phyloP scores from a whole-genome alignment of 2,797 vertebrate genomes.

The Dendrocincla fuliginosa region DNA sequence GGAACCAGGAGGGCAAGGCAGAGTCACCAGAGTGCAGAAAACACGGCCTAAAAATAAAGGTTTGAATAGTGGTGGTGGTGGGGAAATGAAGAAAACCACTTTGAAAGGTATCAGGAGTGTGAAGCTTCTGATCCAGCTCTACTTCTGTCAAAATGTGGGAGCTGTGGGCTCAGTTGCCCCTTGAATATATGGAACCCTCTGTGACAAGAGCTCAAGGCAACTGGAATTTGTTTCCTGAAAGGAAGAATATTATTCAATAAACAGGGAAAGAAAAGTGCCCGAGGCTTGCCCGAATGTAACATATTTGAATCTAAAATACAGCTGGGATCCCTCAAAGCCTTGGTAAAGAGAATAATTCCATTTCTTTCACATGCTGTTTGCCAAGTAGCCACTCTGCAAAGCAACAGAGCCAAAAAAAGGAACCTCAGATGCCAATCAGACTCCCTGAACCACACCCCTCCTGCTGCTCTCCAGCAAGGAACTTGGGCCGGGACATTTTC shows the following conservation, averaged over 20 bases:
- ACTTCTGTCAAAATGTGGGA: not conserved
- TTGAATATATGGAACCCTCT: fast-evolving
- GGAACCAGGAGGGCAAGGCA: not conserved
- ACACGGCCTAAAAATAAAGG: not conserved
- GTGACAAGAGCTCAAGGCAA: not conserved
- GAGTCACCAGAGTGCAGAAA: not conserved
- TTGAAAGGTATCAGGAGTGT: not conserved
- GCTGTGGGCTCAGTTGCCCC: not conserved
- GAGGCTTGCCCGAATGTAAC: not conserved
- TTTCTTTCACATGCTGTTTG: not conserved
- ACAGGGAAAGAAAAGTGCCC: not conserved
- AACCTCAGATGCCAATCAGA: not conserved
- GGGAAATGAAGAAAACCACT: not conserved
- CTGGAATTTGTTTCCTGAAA: not conserved
- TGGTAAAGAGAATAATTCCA: not conserved
- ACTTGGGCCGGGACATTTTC: not conserved
- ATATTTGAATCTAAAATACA: not conserved
- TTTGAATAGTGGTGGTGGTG: not conserved
- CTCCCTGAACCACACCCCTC: not conserved
- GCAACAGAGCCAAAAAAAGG: not conserved
- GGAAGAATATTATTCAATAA: not conserved
- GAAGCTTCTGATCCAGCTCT: not conserved
- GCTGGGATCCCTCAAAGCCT: not conserved
- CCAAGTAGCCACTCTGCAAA: not conserved
- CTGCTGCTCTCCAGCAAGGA: not conserved